phyloP scores from a whole-genome alignment of 2,888 invertebrate genomes.

The Agriotes lineatus region DNA sequence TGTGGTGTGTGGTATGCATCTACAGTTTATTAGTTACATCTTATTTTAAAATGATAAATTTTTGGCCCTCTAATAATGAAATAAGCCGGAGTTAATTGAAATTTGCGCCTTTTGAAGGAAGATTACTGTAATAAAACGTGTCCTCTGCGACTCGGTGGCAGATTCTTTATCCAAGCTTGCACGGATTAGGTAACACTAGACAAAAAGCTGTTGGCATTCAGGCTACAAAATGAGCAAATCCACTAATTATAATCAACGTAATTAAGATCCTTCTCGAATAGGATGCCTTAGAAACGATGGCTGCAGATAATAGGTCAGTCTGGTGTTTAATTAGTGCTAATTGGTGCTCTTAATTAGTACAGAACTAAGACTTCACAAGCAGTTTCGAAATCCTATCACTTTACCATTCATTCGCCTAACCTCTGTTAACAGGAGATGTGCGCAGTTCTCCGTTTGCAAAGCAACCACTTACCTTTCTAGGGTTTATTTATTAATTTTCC shows the following conservation, averaged over 20 bases:
- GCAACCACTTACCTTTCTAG: constrained; percentile 29
- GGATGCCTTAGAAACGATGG: constrained; percentile 61
- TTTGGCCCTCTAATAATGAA: not conserved
- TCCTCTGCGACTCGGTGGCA: constrained; percentile 3
- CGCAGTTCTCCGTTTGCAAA: constrained; percentile 22
- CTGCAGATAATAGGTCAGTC: constrained; percentile 65
- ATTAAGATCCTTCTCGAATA: constrained; percentile 57
- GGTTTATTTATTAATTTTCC: constrained; percentile 27
- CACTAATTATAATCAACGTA: constrained; percentile 59
- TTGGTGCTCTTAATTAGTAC: constrained; percentile 66
- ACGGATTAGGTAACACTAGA: constrained; percentile 37
- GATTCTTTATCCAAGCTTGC: constrained; percentile 25
- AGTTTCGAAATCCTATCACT: constrained; percentile 63
- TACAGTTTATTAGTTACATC: too few relatives aligned
- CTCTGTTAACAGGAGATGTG: constrained; percentile 20
- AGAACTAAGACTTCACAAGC: constrained; percentile 65
- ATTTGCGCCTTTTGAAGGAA: not conserved
- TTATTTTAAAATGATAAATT: not conserved
- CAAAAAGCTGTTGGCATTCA: constrained; percentile 43
- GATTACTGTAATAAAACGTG: not conserved
- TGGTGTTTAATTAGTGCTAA: constrained; percentile 66
- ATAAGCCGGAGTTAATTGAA: constrained; percentile 6
- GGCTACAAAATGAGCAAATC: constrained; percentile 56
- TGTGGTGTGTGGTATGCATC: too few relatives aligned
- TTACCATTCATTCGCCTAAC: constrained; percentile 52